Percentiles rank a stretch among this genome's conserved stretches.
phyloP scores from a whole-genome alignment of 2,113 vertebrate species.

The Melanerpes formicivorus region DNA sequence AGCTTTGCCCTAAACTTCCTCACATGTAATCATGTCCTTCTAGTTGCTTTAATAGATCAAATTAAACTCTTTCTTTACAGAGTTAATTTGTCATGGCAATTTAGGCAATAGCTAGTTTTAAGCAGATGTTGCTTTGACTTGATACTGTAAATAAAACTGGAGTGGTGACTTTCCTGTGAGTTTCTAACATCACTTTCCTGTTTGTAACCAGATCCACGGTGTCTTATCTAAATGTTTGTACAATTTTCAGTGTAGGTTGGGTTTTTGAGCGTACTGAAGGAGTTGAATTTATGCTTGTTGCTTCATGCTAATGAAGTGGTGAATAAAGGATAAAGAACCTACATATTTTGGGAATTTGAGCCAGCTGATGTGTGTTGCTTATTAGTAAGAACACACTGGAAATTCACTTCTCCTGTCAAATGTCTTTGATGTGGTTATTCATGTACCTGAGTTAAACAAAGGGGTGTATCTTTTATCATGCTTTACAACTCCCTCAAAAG shows the following conservation, averaged over 20 bases:
- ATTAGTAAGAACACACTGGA: neutral
- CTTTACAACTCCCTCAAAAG: too few relatives aligned
- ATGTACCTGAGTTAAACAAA: neutral
- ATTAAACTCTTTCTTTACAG: neutral
- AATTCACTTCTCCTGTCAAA: neutral
- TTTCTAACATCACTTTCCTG: neutral
- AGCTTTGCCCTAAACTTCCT: neutral
- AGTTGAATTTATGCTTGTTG: neutral
- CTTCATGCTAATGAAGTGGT: conserved; percentile 10
- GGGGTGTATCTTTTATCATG: neutral
- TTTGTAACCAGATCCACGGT: neutral
- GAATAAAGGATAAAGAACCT: neutral
- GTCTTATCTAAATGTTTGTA: neutral
- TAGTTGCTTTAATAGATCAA: neutral
- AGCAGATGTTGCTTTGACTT: neutral
- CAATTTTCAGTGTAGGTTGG: neutral
- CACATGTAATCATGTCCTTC: neutral
- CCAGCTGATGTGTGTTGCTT: neutral
- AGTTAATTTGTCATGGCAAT: neutral
- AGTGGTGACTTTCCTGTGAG: neutral
- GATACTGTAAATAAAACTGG: neutral
- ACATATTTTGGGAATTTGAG: neutral
- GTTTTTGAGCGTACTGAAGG: neutral
- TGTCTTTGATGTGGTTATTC: conserved; percentile 1
- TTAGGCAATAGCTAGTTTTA: neutral